These are phyloP conservation scores for Schlechtendalia chinensis DNA, from an alignment of 1,140 invertebrate genomes.

Conservation along the genomic window DNA sequence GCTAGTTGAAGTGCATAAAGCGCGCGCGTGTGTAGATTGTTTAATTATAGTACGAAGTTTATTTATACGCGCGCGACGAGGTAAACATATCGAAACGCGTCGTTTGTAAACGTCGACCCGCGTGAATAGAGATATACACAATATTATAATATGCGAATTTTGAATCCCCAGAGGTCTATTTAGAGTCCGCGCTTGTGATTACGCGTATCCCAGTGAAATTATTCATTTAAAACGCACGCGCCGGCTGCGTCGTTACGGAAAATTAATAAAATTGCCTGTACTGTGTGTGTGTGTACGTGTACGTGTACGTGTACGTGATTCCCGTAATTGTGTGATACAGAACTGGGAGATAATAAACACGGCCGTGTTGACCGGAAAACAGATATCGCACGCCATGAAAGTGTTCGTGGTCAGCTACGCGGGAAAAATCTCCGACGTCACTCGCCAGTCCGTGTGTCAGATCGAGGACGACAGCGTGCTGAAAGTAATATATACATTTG, in stretches of 20 bases:
- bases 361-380: conserved; percentile 87
- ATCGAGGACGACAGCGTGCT: conserved; percentile 93
- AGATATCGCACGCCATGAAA: conserved; percentile 92
- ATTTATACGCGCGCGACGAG: too few species aligned
- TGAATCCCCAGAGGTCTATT: background rate
- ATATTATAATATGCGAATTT: background rate
- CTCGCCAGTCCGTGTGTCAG: conserved; percentile 90
- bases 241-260: background rate
- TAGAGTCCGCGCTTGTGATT: background rate
- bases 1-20: too few species aligned
- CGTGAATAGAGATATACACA: too few species aligned
- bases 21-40: too few species aligned
- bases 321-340: too few species aligned
- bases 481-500: conserved; percentile 72
- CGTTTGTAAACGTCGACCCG: too few species aligned
- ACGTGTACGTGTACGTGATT: too few species aligned
- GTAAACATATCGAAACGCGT: too few species aligned
- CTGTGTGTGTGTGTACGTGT: too few species aligned
- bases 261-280: too few species aligned
- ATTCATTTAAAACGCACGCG: background rate
- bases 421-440: conserved; percentile 91
- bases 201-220: conserved; percentile 1
- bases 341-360: conserved; percentile 95
- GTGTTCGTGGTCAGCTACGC: conserved; percentile 92
- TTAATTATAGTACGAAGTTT: too few species aligned